phyloP scores from a whole-genome alignment of 2,797 vertebrate species.

The Glyptemys insculpta region DNA sequence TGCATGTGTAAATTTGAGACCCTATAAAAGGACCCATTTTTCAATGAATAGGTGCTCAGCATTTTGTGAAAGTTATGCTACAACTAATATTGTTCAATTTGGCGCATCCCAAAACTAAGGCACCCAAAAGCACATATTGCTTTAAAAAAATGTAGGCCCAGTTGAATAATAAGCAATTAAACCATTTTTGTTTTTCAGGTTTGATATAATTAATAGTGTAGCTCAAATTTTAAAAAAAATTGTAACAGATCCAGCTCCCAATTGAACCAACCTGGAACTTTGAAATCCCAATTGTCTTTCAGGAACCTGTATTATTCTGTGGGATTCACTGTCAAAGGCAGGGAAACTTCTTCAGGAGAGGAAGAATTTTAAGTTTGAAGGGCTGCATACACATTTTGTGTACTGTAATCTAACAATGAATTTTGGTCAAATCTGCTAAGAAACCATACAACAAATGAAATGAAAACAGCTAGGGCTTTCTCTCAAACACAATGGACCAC shows the following conservation, averaged over 20 bases:
- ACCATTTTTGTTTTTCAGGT: background rate
- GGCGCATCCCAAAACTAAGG: background rate
- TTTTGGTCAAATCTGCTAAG: background rate
- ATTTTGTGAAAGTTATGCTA: accelerated
- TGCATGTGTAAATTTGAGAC: background rate
- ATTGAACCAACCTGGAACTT: background rate
- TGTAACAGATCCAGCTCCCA: accelerated
- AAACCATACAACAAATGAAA: background rate
- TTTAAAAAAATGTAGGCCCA: accelerated
- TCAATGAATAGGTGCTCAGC: background rate
- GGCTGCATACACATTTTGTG: background rate
- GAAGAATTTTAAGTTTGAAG: background rate
- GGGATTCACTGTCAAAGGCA: background rate
- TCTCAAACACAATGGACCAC: background rate
- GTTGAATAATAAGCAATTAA: background rate
- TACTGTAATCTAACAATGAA: background rate
- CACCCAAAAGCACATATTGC: background rate
- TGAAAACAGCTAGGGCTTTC: background rate
- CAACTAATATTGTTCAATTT: background rate
- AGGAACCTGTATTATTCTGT: background rate
- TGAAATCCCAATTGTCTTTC: background rate
- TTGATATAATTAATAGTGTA: background rate
- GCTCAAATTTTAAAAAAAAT: accelerated
- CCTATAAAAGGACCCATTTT: accelerated
- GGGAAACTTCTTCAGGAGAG: background rate